Evolutionary conservation across 2,113 vertebrate genomes (phyloP).

Genomic region (Fregata magnificens): DNA sequence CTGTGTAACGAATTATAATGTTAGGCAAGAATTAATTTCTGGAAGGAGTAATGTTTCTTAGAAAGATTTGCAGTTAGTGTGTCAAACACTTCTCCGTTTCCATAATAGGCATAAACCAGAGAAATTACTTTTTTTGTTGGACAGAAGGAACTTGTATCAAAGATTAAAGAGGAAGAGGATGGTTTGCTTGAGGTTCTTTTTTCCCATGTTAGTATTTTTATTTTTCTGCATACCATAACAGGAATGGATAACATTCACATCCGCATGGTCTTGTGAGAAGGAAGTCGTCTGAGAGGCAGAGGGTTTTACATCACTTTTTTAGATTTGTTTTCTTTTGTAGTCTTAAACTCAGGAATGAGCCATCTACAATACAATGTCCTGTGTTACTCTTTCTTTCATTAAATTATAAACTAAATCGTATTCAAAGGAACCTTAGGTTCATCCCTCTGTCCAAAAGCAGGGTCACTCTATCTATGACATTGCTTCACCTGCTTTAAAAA

Average conservation of each 20-base stretch:
- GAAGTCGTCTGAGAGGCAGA: not conserved
- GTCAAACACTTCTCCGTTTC: not conserved
- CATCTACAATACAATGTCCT: not conserved
- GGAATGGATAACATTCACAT: conserved; percentile 24
- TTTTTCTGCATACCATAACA: not conserved
- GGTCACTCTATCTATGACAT: not conserved
- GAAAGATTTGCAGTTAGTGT: not conserved
- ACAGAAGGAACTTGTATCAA: not conserved
- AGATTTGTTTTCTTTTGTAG: not conserved
- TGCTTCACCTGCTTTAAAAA: not conserved
- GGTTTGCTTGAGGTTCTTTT: not conserved
- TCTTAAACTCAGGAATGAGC: not conserved
- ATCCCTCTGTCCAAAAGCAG: not conserved
- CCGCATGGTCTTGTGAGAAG: not conserved
- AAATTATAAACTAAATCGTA: not conserved
- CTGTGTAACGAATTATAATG: not conserved
- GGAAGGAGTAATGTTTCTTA: not conserved
- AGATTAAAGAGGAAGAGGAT: conserved; percentile 4
- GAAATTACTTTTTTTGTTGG: not conserved
- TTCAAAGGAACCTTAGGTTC: not conserved
- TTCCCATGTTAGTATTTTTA: not conserved
- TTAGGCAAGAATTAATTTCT: not conserved
- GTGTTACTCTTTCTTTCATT: not conserved
- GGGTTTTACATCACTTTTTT: not conserved
- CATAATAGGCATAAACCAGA: not conserved